phyloP scores from a whole-genome alignment of 2,888 invertebrate genomes.

The Trichogramma dendrolimi region DNA sequence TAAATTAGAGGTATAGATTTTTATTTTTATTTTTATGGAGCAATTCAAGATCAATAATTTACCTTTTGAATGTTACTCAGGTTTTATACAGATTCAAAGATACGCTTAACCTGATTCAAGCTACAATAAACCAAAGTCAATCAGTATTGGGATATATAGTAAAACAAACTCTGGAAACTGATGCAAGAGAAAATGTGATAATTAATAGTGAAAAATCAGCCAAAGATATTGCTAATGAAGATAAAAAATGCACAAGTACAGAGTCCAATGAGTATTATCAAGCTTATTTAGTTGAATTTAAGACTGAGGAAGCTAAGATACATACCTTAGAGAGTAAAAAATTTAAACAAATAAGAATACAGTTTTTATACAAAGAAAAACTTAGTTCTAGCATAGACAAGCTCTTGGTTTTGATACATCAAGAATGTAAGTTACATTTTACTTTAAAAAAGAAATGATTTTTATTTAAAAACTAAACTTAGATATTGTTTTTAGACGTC shows the following conservation, averaged over 20 bases:
- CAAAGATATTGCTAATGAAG: slow-evolving; percentile 14
- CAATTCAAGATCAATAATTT: slow-evolving; percentile 10
- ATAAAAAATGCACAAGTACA: slow-evolving; percentile 19
- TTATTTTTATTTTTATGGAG: slow-evolving; percentile 4
- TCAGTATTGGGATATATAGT: slow-evolving; percentile 67
- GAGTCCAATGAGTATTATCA: slow-evolving; percentile 56
- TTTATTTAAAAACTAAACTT: slow-evolving; percentile 14
- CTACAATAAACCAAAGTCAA: slow-evolving; percentile 68
- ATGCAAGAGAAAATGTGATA: slow-evolving; percentile 14
- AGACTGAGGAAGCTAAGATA: slow-evolving; percentile 50
- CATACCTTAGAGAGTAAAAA: slow-evolving; percentile 57
- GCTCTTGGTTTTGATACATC: slow-evolving; percentile 70
- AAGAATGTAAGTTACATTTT: slow-evolving; percentile 64
- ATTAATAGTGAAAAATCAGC: slow-evolving; percentile 11
- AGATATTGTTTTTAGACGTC: slow-evolving; percentile 36
- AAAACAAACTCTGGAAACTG: slow-evolving; percentile 52
- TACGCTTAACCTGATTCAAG: slow-evolving; percentile 70
- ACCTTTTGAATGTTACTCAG: slow-evolving; percentile 33
- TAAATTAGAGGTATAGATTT: slow-evolving; percentile 39
- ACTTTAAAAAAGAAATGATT: background rate
- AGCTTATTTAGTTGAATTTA: slow-evolving; percentile 62
- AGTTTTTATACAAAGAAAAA: slow-evolving; percentile 67
- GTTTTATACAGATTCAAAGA: slow-evolving; percentile 63
- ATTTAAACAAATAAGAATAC: slow-evolving; percentile 71
- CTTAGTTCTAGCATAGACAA: slow-evolving; percentile 56